phyloP scores from a whole-genome alignment of 2,888 invertebrate genomes.

The Sesia bembeciformis region DNA sequence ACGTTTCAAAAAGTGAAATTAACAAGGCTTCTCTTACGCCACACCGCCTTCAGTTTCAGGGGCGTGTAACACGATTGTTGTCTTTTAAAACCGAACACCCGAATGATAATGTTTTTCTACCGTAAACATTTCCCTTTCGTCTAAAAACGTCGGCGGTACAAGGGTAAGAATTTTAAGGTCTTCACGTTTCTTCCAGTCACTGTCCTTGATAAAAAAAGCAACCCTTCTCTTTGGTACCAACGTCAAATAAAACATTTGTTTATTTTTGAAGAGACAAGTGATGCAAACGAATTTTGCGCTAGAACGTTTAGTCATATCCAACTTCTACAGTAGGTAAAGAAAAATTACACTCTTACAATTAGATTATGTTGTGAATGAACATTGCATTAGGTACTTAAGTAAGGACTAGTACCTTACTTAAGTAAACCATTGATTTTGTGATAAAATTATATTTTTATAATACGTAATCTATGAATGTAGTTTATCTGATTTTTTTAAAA shows the following conservation, averaged over 20 bases:
- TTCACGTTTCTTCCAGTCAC: slow-evolving; percentile 29
- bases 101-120: slow-evolving; percentile 1
- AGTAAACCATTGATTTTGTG: no score
- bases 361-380: no score
- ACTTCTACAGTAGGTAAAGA: no score
- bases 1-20: neutral
- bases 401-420: no score
- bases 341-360: no score
- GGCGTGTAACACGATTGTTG: neutral
- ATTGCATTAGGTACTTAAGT: no score
- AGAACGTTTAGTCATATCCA: no score
- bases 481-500: no score
- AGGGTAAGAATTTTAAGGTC: slow-evolving; percentile 37
- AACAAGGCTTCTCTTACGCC: neutral
- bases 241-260: slow-evolving; percentile 11
- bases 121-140: slow-evolving; percentile 5
- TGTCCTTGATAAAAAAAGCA: slow-evolving; percentile 31
- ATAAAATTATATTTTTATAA: no score
- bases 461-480: no score
- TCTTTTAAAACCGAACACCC: slow-evolving; percentile 1
- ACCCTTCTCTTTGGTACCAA: slow-evolving; percentile 23
- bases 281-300: slow-evolving; percentile 11
- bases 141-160: slow-evolving; percentile 19
- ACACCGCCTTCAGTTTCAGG: neutral
- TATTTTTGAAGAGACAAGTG: slow-evolving; percentile 12